A percentile compares a stretch with the other conserved stretches of the same genome.
Evolutionary conservation across 53 echinoderm and acorn worm genomes (phyloP).

Genomic region (Echinometra lucunter): DNA sequence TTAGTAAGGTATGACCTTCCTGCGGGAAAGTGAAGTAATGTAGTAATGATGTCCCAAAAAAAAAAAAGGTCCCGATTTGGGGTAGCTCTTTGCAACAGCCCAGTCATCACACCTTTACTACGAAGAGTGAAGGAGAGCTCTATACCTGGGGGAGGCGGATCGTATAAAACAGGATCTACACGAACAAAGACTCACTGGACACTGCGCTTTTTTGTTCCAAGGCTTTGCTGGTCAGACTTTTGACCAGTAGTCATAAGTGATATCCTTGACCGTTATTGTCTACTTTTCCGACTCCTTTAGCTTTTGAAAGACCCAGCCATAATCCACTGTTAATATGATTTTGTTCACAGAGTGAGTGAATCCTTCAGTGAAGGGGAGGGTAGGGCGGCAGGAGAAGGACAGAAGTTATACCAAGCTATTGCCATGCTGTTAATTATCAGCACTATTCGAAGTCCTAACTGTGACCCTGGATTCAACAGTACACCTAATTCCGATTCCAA

Average conservation of each 20-base stretch:
- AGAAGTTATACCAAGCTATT: no score
- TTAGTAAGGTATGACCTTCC: background rate
- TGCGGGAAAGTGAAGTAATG: background rate
- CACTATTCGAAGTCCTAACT: no score
- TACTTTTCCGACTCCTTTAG: background rate
- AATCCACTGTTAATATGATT: background rate
- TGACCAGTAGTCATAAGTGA: background rate
- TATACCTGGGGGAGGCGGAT: background rate
- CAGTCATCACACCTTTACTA: background rate
- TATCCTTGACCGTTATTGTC: slow-evolving; percentile 1
- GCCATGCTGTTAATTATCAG: no score
- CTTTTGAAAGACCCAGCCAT: background rate
- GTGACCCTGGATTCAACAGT: no score
- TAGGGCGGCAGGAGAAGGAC: no score
- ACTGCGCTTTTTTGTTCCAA: background rate
- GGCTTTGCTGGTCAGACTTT: background rate
- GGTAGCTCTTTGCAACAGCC: background rate
- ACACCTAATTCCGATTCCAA: no score
- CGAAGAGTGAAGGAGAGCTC: background rate
- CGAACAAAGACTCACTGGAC: background rate
- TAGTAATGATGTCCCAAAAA: background rate
- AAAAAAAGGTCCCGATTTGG: background rate
- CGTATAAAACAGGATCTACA: background rate
- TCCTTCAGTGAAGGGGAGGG: no score
- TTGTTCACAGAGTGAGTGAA: background rate